Percentiles rank a stretch among this genome's conserved stretches.
phyloP scores from a whole-genome alignment of 2,888 invertebrate species.

The Cylindroiulus punctatus region DNA sequence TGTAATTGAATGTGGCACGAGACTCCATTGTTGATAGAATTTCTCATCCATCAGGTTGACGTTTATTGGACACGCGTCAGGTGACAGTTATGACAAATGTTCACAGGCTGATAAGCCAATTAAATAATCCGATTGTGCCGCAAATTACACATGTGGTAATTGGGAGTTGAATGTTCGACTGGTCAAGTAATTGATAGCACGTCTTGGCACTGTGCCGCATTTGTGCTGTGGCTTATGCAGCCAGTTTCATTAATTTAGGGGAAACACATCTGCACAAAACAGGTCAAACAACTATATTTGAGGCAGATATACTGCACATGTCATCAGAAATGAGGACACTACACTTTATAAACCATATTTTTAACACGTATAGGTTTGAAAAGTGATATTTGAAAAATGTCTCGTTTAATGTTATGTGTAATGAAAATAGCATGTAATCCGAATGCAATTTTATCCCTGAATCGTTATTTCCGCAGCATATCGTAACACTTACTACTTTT shows the following conservation, averaged over 20 bases:
- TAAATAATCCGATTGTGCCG: neutral
- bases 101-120: conserved; percentile 3
- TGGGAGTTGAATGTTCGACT: neutral
- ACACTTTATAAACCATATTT: no score
- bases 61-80: neutral
- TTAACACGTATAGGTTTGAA: no score
- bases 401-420: no score
- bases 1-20: conserved; percentile 43
- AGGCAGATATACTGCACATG: neutral
- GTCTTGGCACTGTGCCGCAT: neutral
- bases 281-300: neutral
- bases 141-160: conserved; percentile 20
- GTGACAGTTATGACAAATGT: conserved; percentile 1
- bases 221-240: neutral
- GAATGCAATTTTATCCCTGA: no score
- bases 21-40: neutral
- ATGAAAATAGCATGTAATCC: no score
- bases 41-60: conserved; percentile 28
- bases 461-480: no score
- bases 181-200: neutral
- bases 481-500: no score
- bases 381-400: no score
- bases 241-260: neutral
- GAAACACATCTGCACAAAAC: neutral
- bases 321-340: no score